Evolutionary conservation across 2,113 vertebrate species (phyloP).

Genomic region (Hippoglossus stenolepis): DNA sequence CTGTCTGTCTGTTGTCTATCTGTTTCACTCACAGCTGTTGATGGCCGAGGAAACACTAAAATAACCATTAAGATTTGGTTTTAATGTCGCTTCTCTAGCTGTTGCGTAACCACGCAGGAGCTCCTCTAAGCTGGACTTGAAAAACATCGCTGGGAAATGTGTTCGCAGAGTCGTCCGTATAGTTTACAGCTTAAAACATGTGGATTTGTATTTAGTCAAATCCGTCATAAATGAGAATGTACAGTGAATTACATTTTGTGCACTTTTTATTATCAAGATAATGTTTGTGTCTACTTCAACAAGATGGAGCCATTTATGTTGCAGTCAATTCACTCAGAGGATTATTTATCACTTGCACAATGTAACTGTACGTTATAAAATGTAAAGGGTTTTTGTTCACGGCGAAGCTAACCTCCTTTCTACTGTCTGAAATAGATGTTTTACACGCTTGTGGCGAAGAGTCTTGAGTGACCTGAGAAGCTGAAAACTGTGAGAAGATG

Average conservation of each 20-base stretch:
- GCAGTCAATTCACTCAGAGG: background rate
- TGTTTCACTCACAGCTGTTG: constrained; percentile 42
- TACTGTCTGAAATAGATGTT: background rate
- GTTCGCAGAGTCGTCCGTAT: background rate
- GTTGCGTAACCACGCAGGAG: constrained; percentile 27
- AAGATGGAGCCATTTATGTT: constrained; percentile 20
- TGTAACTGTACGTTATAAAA: background rate
- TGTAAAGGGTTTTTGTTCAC: background rate
- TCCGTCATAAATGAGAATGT: background rate
- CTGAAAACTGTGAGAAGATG: constrained; percentile 54
- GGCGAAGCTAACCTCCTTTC: background rate
- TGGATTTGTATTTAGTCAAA: no score
- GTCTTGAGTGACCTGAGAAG: constrained; percentile 9
- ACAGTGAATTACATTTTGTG: background rate
- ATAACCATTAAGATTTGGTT: constrained; percentile 20
- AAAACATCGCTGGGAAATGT: background rate
- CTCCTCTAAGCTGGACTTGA: background rate
- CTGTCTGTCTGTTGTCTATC: background rate
- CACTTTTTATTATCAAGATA: background rate
- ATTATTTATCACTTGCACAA: background rate
- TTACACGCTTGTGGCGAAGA: constrained; percentile 16
- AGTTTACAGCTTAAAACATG: background rate
- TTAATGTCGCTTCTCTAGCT: background rate
- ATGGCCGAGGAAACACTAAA: constrained; percentile 18
- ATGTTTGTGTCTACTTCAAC: constrained; percentile 13